Evolutionary conservation across 1,140 invertebrate species (phyloP).

Genomic region (Bombus pyrosoma): DNA sequence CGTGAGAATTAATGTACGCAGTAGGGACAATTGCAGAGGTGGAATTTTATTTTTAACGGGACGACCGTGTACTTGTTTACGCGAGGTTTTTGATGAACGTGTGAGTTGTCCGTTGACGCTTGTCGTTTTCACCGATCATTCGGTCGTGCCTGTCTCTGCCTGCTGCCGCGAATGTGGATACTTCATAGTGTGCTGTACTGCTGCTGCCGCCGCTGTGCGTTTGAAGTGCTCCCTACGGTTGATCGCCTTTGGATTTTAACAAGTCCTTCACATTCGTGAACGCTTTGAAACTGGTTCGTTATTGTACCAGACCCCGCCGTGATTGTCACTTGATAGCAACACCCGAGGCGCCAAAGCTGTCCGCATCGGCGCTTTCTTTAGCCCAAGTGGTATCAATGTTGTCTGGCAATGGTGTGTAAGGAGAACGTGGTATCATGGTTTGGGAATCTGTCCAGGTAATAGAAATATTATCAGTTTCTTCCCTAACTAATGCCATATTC

Average conservation of each 20-base stretch:
- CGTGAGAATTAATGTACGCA: conserved; percentile 47
- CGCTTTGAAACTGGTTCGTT: conserved; percentile 52
- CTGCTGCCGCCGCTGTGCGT: conserved; percentile 61
- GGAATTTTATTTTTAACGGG: conserved; percentile 33
- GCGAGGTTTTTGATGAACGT: conserved; percentile 38
- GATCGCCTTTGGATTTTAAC: conserved; percentile 31
- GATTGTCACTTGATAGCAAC: conserved; percentile 55
- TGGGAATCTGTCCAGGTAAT: conserved; percentile 89
- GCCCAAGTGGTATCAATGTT: conserved; percentile 85
- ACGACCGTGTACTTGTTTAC: conserved; percentile 34
- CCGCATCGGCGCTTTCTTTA: conserved; percentile 77
- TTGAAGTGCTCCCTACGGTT: conserved; percentile 45
- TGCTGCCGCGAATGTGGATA: conserved; percentile 67
- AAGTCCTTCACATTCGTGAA: conserved; percentile 57
- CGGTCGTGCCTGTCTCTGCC: conserved; percentile 42
- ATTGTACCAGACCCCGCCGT: conserved; percentile 50
- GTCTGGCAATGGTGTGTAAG: conserved; percentile 96
- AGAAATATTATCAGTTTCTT: conserved; percentile 1
- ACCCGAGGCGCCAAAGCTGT: conserved; percentile 70
- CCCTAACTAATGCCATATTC: neutral
- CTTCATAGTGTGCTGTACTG: conserved; percentile 54
- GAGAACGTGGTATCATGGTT: conserved; percentile 96
- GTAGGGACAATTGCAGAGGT: conserved; percentile 24
- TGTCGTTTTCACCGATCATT: conserved; percentile 37
- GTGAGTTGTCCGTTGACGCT: conserved; percentile 25